These are phyloP conservation scores for Pelvicachromis taeniatus DNA, from an alignment of 2,113 vertebrate species.

Conservation along the genomic window DNA sequence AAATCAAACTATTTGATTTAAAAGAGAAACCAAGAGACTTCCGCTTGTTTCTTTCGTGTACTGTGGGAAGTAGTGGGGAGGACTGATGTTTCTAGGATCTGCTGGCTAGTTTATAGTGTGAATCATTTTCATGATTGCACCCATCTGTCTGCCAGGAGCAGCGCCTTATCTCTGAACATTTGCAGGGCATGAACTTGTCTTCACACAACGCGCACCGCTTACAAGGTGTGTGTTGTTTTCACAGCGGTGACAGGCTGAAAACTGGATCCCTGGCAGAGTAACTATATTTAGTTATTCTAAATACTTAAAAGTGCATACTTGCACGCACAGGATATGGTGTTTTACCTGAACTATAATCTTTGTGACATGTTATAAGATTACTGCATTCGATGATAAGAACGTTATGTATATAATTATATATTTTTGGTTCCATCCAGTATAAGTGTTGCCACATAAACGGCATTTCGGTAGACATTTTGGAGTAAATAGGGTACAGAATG, in stretches of 20 bases:
- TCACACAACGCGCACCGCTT: background rate
- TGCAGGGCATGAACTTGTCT: background rate
- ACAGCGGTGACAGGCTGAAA: background rate
- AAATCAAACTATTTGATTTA: background rate
- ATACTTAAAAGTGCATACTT: background rate
- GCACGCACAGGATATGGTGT: rapidly evolving
- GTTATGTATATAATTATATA: background rate
- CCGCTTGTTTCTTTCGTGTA: background rate
- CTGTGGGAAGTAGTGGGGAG: background rate
- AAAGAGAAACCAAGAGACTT: background rate
- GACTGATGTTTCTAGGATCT: background rate
- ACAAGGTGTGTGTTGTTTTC: background rate
- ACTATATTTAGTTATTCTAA: background rate
- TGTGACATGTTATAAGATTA: background rate
- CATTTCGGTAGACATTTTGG: background rate
- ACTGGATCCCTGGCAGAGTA: background rate
- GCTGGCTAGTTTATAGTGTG: background rate
- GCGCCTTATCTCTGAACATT: background rate
- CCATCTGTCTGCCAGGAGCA: background rate
- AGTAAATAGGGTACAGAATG: background rate
- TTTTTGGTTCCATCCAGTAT: background rate
- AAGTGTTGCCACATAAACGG: background rate
- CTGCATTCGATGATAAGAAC: background rate
- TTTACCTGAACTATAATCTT: background rate
- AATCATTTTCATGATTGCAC: background rate